These are phyloP conservation scores for Epinotia brunnichana DNA, from an alignment of 2,888 invertebrate genomes.

Conservation along the genomic window DNA sequence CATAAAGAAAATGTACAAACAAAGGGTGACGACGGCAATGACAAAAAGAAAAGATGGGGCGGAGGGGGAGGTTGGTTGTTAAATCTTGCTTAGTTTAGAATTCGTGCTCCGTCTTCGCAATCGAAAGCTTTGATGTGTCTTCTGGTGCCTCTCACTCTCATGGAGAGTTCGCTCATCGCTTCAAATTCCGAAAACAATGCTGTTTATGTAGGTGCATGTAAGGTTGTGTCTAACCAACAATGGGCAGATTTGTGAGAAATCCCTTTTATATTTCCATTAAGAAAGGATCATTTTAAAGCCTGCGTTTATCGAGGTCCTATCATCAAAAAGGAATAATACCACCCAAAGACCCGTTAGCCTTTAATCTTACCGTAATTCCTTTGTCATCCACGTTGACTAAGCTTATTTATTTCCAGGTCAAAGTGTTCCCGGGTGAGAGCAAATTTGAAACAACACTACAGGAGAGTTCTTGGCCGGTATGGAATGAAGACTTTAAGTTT, in stretches of 20 bases:
- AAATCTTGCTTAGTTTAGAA: no score
- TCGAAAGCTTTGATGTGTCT: no score
- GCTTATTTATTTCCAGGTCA: constrained; percentile 83
- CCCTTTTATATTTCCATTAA: neutral
- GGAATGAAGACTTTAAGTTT: constrained; percentile 91
- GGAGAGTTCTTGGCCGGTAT: constrained; percentile 91
- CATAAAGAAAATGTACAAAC: no score
- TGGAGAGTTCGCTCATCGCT: neutral
- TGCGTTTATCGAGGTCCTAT: constrained; percentile 13
- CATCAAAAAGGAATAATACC: constrained; percentile 19
- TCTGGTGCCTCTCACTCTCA: no score
- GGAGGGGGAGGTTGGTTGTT: no score
- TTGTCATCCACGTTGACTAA: constrained; percentile 11
- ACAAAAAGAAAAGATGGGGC: no score
- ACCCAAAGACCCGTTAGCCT: neutral
- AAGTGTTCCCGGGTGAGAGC: constrained; percentile 89
- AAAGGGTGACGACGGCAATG: no score
- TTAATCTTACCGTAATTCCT: constrained; percentile 2
- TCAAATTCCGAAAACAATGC: constrained; percentile 5
- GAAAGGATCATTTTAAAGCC: neutral
- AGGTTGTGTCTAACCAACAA: neutral
- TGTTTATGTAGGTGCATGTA: neutral
- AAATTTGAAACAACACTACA: constrained; percentile 89
- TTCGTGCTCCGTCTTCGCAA: no score
- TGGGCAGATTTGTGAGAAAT: neutral